These are phyloP conservation scores for Whitmania pigra DNA, from an alignment of 1,140 invertebrate genomes.

Conservation along the genomic window DNA sequence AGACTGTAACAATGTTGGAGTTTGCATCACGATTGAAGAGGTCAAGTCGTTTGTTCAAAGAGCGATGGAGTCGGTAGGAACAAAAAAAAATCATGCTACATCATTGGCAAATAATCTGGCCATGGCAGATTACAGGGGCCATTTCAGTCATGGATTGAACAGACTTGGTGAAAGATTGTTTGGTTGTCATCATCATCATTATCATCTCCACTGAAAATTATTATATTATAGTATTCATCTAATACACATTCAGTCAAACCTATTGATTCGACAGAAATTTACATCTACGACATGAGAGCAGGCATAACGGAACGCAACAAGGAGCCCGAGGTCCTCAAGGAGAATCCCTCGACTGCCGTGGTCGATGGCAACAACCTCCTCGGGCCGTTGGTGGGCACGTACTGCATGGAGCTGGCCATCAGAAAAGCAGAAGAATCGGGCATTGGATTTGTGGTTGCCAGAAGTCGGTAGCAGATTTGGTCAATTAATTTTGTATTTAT, in stretches of 20 bases:
- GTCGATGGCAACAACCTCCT: conserved; percentile 70
- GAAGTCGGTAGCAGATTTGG: too few relatives aligned
- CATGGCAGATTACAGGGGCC: conserved; percentile 70
- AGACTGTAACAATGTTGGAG: not conserved
- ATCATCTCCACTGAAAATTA: too few relatives aligned
- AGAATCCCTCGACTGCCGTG: conserved; percentile 63
- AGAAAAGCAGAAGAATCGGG: conserved; percentile 68
- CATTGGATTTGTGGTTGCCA: conserved; percentile 70
- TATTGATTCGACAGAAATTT: conserved; percentile 43
- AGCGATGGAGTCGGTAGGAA: conserved; percentile 58
- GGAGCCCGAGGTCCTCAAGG: conserved; percentile 55
- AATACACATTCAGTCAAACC: too few relatives aligned
- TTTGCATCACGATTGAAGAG: not conserved
- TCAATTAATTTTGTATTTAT: too few relatives aligned
- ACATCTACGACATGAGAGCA: conserved; percentile 46
- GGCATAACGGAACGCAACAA: conserved; percentile 42
- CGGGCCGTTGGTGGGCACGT: conserved; percentile 76
- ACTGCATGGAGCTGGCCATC: conserved; percentile 76
- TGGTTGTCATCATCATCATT: too few relatives aligned
- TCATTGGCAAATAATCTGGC: conserved; percentile 63
- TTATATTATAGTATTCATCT: too few relatives aligned
- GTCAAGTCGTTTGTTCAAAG: conserved; percentile 57
- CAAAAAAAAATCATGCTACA: conserved; percentile 53
- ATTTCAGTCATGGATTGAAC: conserved; percentile 83
- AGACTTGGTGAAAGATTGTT: conserved; percentile 53